Conservation (phyloP, 2,113 vertebrate species). For the Capreolus pygargus region DNA sequence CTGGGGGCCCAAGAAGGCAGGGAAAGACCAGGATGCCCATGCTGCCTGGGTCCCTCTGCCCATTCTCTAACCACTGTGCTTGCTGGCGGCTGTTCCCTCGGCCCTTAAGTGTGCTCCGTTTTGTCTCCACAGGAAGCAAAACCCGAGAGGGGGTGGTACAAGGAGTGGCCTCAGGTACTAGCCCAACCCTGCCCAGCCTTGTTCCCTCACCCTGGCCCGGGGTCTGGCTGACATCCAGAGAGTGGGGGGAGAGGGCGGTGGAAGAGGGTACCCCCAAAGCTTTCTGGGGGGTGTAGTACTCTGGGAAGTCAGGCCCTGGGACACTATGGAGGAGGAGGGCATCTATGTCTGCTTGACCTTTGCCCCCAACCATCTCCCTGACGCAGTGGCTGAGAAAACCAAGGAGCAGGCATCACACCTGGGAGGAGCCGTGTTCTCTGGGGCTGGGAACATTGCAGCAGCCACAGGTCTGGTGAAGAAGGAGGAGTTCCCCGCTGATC, state of each 20-base stretch:
- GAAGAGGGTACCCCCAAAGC: not conserved
- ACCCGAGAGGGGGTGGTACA: conserved; percentile 92
- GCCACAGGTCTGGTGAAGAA: conserved; percentile 96
- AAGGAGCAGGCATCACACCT: conserved; percentile 91
- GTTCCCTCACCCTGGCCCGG: not conserved
- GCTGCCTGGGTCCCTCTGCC: not conserved
- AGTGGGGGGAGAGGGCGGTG: not conserved
- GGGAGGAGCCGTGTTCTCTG: conserved; percentile 90
- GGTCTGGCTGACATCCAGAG: not conserved
- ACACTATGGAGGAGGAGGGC: not conserved
- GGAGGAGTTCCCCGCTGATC: conserved; percentile 94
- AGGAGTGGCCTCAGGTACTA: conserved; percentile 92
- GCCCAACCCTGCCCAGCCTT: not conserved
- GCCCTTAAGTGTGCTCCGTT: not conserved
- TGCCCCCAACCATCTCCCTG: not conserved
- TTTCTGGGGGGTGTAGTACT: not conserved
- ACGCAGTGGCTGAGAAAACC: conserved; percentile 96
- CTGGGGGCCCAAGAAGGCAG: not conserved
- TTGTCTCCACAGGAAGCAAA: conserved; percentile 89
- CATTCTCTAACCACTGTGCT: rapidly evolving
- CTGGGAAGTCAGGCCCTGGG: not conserved
- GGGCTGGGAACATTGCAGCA: conserved; percentile 93
- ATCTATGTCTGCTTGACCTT: not conserved
- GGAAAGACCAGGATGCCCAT: not conserved
- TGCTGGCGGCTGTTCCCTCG: not conserved